phyloP scores from a whole-genome alignment of 1,140 invertebrate genomes.

The Hycleus phaleratus region DNA sequence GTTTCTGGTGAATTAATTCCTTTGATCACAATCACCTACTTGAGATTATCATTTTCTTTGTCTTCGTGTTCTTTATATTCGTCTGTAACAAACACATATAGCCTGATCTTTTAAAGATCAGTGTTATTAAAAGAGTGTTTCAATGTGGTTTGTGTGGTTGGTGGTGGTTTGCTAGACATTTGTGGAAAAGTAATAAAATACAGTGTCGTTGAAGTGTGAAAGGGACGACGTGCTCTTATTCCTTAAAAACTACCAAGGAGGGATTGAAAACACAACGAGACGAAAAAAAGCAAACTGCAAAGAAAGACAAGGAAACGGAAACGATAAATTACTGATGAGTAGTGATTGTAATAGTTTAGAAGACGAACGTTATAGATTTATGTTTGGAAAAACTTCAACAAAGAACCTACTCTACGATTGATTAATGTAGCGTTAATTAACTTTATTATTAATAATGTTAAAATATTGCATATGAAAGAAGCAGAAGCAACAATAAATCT shows the following conservation, averaged over 20 bases:
- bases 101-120: slow-evolving; percentile 32
- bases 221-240: slow-evolving; percentile 26
- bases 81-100: slow-evolving; percentile 29
- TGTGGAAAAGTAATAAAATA: slow-evolving; percentile 28
- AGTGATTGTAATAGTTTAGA: slow-evolving; percentile 16
- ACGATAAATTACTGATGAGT: slow-evolving; percentile 27
- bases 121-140: slow-evolving; percentile 23
- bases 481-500: too few relatives aligned
- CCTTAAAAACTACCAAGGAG: slow-evolving; percentile 6
- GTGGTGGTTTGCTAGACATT: slow-evolving; percentile 8
- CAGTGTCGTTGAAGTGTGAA: slow-evolving; percentile 31
- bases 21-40: slow-evolving; percentile 23
- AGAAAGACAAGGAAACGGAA: slow-evolving; percentile 19
- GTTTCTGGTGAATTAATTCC: slow-evolving; percentile 31
- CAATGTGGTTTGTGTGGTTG: slow-evolving; percentile 14
- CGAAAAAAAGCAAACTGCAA: too few relatives aligned
- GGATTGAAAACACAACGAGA: too few relatives aligned
- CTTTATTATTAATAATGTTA: too few relatives aligned
- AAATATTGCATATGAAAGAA: too few relatives aligned
- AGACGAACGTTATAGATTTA: slow-evolving; percentile 2
- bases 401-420: too few relatives aligned
- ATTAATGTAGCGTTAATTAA: too few relatives aligned
- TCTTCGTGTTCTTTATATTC: slow-evolving; percentile 25
- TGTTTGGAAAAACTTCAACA: too few relatives aligned
- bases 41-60: slow-evolving; percentile 29